These are phyloP conservation scores for Clitarchus hookeri DNA, from an alignment of 2,888 invertebrate species.

Conservation along the genomic window DNA sequence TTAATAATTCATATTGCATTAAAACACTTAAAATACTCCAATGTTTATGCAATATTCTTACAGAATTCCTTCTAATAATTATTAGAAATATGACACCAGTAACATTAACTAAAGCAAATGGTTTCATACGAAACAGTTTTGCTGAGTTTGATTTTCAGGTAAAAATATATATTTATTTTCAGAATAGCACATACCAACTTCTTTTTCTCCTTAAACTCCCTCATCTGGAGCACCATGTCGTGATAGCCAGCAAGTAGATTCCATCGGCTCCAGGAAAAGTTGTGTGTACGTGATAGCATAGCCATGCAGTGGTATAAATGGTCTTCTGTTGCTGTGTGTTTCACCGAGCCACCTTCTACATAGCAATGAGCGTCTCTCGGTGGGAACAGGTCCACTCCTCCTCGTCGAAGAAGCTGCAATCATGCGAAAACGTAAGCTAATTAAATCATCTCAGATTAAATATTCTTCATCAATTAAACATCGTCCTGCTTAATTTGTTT, in stretches of 20 bases:
- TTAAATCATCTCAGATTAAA: no score
- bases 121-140: no score
- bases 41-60: no score
- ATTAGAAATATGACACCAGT: no score
- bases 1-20: no score
- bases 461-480: no score
- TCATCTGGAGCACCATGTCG: slow-evolving; percentile 68
- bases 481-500: no score
- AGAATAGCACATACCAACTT: slow-evolving; percentile 44
- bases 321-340: slow-evolving; percentile 71
- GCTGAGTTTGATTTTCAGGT: no score
- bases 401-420: slow-evolving; percentile 60
- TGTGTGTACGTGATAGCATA: slow-evolving; percentile 70
- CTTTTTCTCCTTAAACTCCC: slow-evolving; percentile 57
- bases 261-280: slow-evolving; percentile 83
- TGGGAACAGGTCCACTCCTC: slow-evolving; percentile 83
- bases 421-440: no score
- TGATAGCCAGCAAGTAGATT: slow-evolving; percentile 64
- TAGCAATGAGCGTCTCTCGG: slow-evolving; percentile 68
- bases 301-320: slow-evolving; percentile 83
- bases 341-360: slow-evolving; percentile 62
- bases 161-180: no score
- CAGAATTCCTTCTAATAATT: neutral
- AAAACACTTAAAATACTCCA: no score
- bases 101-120: no score